These are phyloP conservation scores for Suillia variegata DNA, from an alignment of 2,888 invertebrate species.

Conservation along the genomic window DNA sequence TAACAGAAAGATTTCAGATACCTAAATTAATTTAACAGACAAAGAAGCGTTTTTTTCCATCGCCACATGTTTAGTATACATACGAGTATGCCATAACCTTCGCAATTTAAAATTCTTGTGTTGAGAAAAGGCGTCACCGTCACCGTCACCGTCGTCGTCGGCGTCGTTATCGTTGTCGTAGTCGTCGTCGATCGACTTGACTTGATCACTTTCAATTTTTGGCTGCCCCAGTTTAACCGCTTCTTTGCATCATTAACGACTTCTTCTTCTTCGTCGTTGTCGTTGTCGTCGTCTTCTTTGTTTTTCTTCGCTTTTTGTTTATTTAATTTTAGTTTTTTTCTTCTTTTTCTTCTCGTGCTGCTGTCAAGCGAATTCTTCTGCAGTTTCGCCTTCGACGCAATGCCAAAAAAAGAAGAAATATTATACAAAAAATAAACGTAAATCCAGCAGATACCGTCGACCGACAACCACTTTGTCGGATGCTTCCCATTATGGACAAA, in stretches of 20 bases:
- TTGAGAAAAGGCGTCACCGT: no score
- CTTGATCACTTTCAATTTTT: conserved; percentile 1
- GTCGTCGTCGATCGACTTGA: no score
- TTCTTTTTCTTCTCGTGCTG: not conserved
- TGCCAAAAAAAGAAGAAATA: not conserved
- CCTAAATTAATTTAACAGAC: no score
- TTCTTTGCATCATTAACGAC: not conserved
- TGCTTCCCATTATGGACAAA: conserved; percentile 1
- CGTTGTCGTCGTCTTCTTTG: not conserved
- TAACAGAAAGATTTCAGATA: no score
- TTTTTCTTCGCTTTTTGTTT: not conserved
- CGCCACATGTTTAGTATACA: no score
- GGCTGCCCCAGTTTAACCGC: conserved; percentile 5
- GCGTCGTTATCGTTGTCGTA: no score
- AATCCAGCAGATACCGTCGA: no score
- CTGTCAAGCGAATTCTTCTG: conserved; percentile 2
- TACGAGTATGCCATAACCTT: no score
- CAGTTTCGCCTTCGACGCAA: not conserved
- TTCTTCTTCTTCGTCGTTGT: not conserved
- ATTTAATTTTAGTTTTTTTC: not conserved
- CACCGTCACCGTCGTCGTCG: no score
- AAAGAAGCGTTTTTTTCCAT: no score
- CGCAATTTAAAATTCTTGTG: no score
- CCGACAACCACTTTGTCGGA: not conserved
- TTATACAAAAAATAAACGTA: not conserved